A percentile compares a stretch with the other conserved stretches of the same genome.
Conservation (phyloP, 2,797 vertebrate species). For the Anas bahamensis region DNA sequence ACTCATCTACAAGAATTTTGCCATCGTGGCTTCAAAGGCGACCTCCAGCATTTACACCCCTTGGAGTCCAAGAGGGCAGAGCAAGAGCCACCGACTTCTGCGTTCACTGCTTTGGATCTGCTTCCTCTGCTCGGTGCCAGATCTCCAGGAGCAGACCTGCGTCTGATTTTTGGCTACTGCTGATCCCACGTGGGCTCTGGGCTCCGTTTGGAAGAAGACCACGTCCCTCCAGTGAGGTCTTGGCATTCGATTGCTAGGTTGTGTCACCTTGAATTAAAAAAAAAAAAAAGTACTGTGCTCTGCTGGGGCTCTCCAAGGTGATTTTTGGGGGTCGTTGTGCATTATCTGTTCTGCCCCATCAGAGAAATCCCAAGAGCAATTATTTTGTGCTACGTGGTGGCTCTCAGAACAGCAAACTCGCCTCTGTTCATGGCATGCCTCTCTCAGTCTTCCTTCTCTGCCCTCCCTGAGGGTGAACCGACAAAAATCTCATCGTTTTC, state of each 20-base stretch:
- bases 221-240: background rate
- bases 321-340: background rate
- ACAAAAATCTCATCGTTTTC: background rate
- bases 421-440: background rate
- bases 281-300: background rate
- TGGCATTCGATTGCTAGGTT: background rate
- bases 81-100: background rate
- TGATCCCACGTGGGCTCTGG: background rate
- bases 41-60: background rate
- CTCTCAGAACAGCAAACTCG: background rate
- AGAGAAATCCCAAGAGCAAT: background rate
- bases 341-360: background rate
- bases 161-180: background rate
- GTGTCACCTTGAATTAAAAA: background rate
- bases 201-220: background rate
- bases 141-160: background rate
- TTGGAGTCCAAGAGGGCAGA: background rate
- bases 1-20: fast-evolving
- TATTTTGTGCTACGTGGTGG: background rate
- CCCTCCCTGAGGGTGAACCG: background rate
- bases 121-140: background rate
- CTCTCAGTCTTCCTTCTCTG: background rate
- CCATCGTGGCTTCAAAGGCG: fast-evolving
- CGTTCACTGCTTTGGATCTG: background rate
- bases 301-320: background rate